These are phyloP conservation scores for Tetraneura akinire DNA, from an alignment of 1,140 invertebrate genomes.

Conservation along the genomic window DNA sequence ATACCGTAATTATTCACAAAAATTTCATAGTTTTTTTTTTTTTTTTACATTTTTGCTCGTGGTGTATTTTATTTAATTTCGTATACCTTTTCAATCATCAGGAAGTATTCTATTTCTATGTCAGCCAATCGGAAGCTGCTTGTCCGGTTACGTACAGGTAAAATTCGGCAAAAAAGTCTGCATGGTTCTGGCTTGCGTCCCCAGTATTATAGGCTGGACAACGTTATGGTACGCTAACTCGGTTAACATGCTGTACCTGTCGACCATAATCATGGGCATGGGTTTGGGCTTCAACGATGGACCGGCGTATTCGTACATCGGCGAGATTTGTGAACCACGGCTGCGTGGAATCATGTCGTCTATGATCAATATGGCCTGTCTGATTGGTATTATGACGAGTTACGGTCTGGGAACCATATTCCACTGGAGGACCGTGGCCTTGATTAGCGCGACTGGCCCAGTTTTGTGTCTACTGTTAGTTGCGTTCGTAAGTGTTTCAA, in stretches of 20 bases:
- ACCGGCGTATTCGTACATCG: constrained; percentile 62
- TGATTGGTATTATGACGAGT: constrained; percentile 15
- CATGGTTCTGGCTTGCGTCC: constrained; percentile 54
- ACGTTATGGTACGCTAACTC: constrained; percentile 51
- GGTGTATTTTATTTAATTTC: too few species aligned
- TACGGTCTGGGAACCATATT: constrained; percentile 25
- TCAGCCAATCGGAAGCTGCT: constrained; percentile 55
- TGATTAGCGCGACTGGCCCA: constrained; percentile 46
- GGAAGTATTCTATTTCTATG: constrained; percentile 56
- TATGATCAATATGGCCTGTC: constrained; percentile 24
- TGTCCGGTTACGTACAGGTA: constrained; percentile 56
- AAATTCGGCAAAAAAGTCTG: constrained; percentile 53
- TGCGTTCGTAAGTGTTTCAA: constrained; percentile 37
- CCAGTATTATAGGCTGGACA: constrained; percentile 53
- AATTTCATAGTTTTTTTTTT: too few species aligned
- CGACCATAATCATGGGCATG: constrained; percentile 53
- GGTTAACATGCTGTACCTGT: constrained; percentile 49
- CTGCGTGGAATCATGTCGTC: constrained; percentile 42
- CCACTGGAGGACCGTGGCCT: constrained; percentile 48
- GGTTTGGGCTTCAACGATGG: constrained; percentile 62
- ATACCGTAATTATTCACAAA: too few species aligned
- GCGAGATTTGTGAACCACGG: constrained; percentile 61
- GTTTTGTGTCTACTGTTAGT: constrained; percentile 46
- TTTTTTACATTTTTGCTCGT: too few species aligned
- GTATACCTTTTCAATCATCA: neutral